phyloP scores from a whole-genome alignment of 2,113 vertebrate genomes.

The Hemibagrus wyckioides region DNA sequence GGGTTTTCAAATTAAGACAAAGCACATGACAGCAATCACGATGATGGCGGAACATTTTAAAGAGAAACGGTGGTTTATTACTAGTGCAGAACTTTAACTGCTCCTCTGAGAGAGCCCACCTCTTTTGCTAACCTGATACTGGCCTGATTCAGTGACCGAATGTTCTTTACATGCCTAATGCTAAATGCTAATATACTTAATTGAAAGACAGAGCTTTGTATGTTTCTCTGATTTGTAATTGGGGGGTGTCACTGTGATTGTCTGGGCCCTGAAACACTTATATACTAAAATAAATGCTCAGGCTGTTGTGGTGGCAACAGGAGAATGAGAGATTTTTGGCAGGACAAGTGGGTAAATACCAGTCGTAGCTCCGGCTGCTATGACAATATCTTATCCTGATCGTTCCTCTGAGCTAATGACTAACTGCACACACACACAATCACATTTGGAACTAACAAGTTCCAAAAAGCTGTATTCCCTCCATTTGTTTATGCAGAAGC shows the following conservation, averaged over 20 bases:
- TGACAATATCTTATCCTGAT: conserved; percentile 78
- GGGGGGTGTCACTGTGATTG: conserved; percentile 70
- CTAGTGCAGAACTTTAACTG: not conserved
- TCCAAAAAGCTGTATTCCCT: not conserved
- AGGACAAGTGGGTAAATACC: conserved; percentile 80
- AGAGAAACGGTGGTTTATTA: not conserved
- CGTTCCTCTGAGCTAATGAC: conserved; percentile 61
- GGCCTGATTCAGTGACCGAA: not conserved
- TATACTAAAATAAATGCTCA: conserved; percentile 81
- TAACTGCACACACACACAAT: conserved; percentile 52
- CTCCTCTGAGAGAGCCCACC: not conserved
- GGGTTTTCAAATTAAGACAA: not conserved
- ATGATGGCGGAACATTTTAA: not conserved
- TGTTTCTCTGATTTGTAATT: conserved; percentile 67
- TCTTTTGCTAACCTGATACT: not conserved
- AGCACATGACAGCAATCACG: not conserved
- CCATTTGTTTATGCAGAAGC: not conserved
- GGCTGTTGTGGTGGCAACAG: conserved; percentile 80
- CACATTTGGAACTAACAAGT: conserved; percentile 29
- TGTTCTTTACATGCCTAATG: not conserved
- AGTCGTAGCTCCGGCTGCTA: conserved; percentile 82
- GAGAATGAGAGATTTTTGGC: conserved; percentile 77
- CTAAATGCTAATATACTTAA: not conserved
- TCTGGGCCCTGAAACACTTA: conserved; percentile 72
- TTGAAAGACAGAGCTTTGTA: not conserved